phyloP scores from a whole-genome alignment of 2,113 vertebrate species.

The Haemorhous mexicanus region DNA sequence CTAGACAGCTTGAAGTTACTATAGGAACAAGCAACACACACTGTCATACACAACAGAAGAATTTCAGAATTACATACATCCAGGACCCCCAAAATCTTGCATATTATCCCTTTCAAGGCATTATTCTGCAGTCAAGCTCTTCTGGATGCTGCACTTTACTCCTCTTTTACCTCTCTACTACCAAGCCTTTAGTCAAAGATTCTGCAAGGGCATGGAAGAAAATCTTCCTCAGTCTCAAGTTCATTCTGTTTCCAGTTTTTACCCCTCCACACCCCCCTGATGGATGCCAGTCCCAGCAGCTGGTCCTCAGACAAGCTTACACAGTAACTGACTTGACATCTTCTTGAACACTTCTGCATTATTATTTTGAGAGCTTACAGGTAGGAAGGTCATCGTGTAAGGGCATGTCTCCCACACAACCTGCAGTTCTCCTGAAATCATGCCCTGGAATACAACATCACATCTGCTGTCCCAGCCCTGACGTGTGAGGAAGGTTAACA shows the following conservation, averaged over 20 bases:
- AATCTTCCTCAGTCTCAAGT: not conserved
- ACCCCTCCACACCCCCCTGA: fast-evolving
- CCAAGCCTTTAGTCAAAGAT: not conserved
- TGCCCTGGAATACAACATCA: not conserved
- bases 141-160: not conserved
- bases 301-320: not conserved
- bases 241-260: not conserved
- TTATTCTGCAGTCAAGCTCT: not conserved
- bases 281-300: not conserved
- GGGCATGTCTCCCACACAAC: not conserved
- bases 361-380: not conserved
- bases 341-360: not conserved
- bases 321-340: not conserved
- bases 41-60: not conserved
- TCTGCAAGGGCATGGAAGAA: not conserved
- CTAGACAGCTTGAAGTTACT: not conserved
- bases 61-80: not conserved
- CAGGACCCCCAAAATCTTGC: not conserved
- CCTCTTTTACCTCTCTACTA: not conserved
- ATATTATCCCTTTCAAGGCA: not conserved
- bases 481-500: not conserved
- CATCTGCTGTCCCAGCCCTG: not conserved
- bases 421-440: not conserved
- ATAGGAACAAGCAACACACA: not conserved
- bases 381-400: not conserved